These are phyloP conservation scores for Bufo bufo DNA, from an alignment of 2,113 vertebrate species.

Conservation along the genomic window DNA sequence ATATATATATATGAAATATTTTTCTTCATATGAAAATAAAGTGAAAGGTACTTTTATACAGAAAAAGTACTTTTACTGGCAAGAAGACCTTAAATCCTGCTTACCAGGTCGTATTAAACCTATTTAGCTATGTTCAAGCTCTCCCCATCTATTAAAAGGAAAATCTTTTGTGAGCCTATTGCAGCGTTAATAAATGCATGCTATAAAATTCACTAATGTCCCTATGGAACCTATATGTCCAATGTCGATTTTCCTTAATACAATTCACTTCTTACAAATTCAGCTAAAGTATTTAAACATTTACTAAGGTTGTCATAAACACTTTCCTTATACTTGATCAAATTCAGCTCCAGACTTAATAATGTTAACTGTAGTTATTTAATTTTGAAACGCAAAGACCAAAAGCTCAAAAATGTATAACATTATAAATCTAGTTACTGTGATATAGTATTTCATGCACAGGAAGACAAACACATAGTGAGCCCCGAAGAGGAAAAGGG, in stretches of 20 bases:
- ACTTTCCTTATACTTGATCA: conserved; percentile 82
- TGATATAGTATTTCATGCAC: conserved; percentile 76
- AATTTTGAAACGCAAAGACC: conserved; percentile 90
- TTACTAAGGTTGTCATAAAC: conserved; percentile 85
- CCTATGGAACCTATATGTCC: conserved; percentile 73
- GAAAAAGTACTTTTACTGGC: not conserved
- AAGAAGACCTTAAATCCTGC: conserved; percentile 10
- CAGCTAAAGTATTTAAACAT: conserved; percentile 91
- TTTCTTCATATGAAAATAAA: conserved; percentile 4
- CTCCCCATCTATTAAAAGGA: conserved; percentile 43
- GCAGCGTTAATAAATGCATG: conserved; percentile 54
- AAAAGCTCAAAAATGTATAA: conserved; percentile 89
- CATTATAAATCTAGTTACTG: conserved; percentile 85
- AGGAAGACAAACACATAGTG: conserved; percentile 65
- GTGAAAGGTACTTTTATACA: not conserved
- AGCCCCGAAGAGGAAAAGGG: conserved; percentile 8
- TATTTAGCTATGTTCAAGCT: conserved; percentile 24
- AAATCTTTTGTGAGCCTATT: conserved; percentile 37
- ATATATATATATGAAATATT: conserved; percentile 11
- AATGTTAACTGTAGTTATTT: conserved; percentile 95
- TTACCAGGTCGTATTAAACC: conserved; percentile 37
- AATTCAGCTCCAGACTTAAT: conserved; percentile 89
- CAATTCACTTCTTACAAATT: conserved; percentile 84
- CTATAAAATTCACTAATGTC: conserved; percentile 68
- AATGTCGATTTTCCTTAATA: conserved; percentile 88